A percentile compares a stretch with the other conserved stretches of the same genome.
Conservation (phyloP, 2,888 invertebrate genomes). For the Mesochorus sp. region DNA sequence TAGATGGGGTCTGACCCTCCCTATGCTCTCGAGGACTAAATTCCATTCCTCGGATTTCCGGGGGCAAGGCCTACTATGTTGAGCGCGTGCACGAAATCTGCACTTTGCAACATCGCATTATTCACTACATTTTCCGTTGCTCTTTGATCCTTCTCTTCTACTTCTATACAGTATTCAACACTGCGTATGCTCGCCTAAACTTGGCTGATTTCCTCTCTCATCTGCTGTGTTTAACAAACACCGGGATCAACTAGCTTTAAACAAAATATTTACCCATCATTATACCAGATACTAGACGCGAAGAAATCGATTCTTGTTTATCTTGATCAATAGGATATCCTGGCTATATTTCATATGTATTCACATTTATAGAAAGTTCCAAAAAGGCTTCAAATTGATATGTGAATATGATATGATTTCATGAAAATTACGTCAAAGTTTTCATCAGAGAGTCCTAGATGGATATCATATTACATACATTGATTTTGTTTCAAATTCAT, state of each 20-base stretch:
- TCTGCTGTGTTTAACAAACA: neutral
- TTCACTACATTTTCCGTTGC: neutral
- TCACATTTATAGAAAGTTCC: too few species aligned
- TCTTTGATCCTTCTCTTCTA: neutral
- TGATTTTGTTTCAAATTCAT: too few species aligned
- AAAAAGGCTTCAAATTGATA: too few species aligned
- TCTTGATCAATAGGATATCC: neutral
- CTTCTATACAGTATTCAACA: too few species aligned
- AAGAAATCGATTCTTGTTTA: neutral
- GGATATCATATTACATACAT: too few species aligned
- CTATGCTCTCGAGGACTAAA: conserved; percentile 12
- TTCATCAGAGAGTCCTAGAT: too few species aligned
- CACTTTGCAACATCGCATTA: neutral
- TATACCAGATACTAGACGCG: too few species aligned
- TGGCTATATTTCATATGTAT: too few species aligned
- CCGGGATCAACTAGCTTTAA: too few species aligned
- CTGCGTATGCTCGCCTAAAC: too few species aligned
- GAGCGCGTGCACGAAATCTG: conserved; percentile 11
- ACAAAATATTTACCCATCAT: too few species aligned
- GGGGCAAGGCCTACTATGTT: conserved; percentile 21
- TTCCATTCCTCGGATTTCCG: conserved; percentile 48
- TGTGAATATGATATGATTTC: neutral
- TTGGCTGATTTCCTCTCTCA: neutral
- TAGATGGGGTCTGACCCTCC: conserved; percentile 43
- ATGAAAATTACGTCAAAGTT: neutral